phyloP scores from a whole-genome alignment of 1,140 invertebrate species.

The Drosophila orosa region DNA sequence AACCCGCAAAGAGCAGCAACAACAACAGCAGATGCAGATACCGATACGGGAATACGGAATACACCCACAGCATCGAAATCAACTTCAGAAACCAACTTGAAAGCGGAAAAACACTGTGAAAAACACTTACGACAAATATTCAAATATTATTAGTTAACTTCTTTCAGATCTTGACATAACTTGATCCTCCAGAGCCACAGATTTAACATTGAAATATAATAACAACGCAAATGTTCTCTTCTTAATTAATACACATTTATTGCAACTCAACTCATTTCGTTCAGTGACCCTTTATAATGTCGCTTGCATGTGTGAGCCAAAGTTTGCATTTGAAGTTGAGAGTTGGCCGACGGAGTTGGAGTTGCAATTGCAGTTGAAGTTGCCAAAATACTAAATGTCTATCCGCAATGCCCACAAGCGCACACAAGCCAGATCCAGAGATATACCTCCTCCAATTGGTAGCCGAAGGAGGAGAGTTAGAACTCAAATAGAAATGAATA shows the following conservation, averaged over 20 bases:
- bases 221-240: too few species aligned
- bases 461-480: too few species aligned
- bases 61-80: constrained; percentile 47
- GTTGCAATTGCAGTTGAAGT: constrained; percentile 49
- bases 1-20: constrained; percentile 38
- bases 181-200: too few species aligned
- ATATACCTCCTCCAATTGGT: too few species aligned
- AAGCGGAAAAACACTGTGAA: constrained; percentile 22
- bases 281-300: constrained; percentile 37
- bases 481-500: constrained; percentile 31
- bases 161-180: too few species aligned
- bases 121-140: neutral
- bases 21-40: constrained; percentile 17
- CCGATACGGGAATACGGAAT: constrained; percentile 18
- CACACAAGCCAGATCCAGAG: constrained; percentile 61
- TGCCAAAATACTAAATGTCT: constrained; percentile 79
- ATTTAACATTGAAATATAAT: too few species aligned
- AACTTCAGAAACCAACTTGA: constrained; percentile 22
- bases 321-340: constrained; percentile 41
- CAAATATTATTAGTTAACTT: neutral
- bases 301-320: constrained; percentile 43
- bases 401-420: constrained; percentile 72
- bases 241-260: too few species aligned
- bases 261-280: neutral
- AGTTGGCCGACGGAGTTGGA: constrained; percentile 19